phyloP scores from a whole-genome alignment of 1,140 invertebrate species.

The Dinoponera quadriceps region DNA sequence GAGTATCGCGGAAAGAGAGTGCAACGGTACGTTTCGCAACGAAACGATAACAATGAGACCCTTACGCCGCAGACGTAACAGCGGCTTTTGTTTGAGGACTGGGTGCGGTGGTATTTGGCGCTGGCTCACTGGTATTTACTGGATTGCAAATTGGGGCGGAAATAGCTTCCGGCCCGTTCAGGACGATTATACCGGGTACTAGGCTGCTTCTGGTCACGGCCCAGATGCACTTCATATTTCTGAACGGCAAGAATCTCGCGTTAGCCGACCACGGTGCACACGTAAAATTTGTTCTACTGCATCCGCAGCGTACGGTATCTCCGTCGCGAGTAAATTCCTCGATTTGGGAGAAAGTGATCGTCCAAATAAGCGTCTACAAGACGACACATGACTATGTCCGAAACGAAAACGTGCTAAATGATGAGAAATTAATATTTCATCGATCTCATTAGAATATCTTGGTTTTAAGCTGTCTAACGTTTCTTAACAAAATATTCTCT shows the following conservation, averaged over 20 bases:
- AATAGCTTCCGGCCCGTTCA: slow-evolving; percentile 85
- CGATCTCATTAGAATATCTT: too few relatives aligned
- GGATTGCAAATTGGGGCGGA: slow-evolving; percentile 88
- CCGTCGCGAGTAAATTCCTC: slow-evolving; percentile 89
- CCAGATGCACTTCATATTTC: slow-evolving; percentile 89
- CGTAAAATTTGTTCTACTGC: slow-evolving; percentile 92
- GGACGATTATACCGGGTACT: slow-evolving; percentile 86
- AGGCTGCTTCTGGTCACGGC: slow-evolving; percentile 88
- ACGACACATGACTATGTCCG: background rate
- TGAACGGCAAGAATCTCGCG: slow-evolving; percentile 88
- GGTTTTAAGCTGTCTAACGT: background rate
- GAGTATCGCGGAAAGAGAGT: slow-evolving; percentile 34
- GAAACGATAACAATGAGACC: slow-evolving; percentile 48
- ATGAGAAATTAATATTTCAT: background rate
- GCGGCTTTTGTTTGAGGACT: slow-evolving; percentile 92
- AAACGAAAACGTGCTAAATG: background rate
- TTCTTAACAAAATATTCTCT: background rate
- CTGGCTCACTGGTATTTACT: slow-evolving; percentile 89
- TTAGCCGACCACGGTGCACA: slow-evolving; percentile 88
- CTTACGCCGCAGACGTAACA: slow-evolving; percentile 86
- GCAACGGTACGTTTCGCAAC: background rate
- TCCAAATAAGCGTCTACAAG: background rate
- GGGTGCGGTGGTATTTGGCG: slow-evolving; percentile 91
- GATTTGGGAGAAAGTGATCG: background rate
- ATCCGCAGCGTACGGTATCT: slow-evolving; percentile 93